Percentiles rank a stretch among this genome's conserved stretches.
Conservation (phyloP, 2,797 vertebrate genomes). For the Lutjanus argentimaculatus region DNA sequence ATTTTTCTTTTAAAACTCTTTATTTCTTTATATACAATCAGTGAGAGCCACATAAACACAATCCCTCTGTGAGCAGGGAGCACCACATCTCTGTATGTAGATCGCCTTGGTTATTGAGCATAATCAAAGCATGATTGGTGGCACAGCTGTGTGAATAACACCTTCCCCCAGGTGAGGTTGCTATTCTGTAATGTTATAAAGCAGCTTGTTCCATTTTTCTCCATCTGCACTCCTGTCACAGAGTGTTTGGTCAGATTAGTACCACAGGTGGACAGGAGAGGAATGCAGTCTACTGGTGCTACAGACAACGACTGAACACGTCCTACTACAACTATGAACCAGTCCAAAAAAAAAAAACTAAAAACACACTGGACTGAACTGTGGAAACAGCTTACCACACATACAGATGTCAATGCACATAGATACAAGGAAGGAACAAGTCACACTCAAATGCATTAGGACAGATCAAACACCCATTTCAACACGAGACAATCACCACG, state of each 20-base stretch:
- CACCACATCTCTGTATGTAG: conserved; percentile 49
- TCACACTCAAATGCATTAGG: conserved; percentile 36
- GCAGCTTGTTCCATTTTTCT: conserved; percentile 49
- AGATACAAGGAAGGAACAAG: conserved; percentile 41
- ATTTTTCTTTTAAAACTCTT: conserved; percentile 73
- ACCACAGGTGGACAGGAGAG: conserved; percentile 59
- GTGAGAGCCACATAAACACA: conserved; percentile 71
- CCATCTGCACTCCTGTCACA: conserved; percentile 44
- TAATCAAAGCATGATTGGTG: conserved; percentile 39
- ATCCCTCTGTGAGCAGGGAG: conserved; percentile 68
- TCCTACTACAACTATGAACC: conserved; percentile 40
- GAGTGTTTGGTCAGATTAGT: conserved; percentile 66
- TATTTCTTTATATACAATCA: conserved; percentile 84
- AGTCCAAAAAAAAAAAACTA: conserved; percentile 17
- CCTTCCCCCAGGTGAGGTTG: conserved; percentile 10
- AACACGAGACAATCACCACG: conserved; percentile 54
- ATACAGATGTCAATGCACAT: conserved; percentile 63
- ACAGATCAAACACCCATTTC: conserved; percentile 53
- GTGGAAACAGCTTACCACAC: conserved; percentile 49
- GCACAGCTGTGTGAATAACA: conserved; percentile 53
- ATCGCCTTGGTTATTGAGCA: conserved; percentile 42
- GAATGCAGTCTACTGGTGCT: conserved; percentile 68
- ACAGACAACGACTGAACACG: conserved; percentile 48
- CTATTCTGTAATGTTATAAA: conserved; percentile 37
- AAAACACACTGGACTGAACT: conserved; percentile 47